Evolutionary conservation across 2,113 vertebrate species (phyloP), one percentile per base, ranked within the genome.

Genomic region (Barnardius zonarius): DNA sequence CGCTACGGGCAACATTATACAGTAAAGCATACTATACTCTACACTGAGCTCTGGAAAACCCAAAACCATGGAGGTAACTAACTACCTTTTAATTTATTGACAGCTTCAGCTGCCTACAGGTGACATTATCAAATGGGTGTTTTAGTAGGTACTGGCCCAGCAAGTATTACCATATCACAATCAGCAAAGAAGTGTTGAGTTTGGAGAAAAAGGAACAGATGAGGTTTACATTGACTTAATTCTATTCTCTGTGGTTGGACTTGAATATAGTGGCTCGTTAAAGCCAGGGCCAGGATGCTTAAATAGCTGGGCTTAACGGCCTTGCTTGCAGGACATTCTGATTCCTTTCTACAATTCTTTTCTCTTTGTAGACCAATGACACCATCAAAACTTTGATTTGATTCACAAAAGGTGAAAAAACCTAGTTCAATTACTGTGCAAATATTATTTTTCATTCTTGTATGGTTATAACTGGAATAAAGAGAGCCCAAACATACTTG

Each of bases 41-140:
- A 16, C 8, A 1, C 10, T 30, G 37, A 41, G 11, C n/a, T 27
- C 33, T 46, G 16, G 33, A 48, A 52, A 66, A 43, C 1, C 0
- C 20, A 7, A 49, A 75, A 11, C 13, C 17, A 9, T 10, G 13
- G 14, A 51, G 27, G 20, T 48, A 35, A 30, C 8, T 6, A 20
- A 1, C 17, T 49, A 7, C 18, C 33, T 69, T 64, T 57, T 52
- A 7, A 46, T 73, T 76, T 68, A 48, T 22, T 55, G 35, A 11
- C 25, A 17, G 3, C 44, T 69, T 76, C 8, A 25, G 30, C 7
- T 66, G n/a, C 69, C 25, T 62, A 35, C 20, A 13, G 30, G 6
- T 35, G 41, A 54, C 9, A 6, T 43, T 16, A 16, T 8, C 17
- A 62, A 43, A 28, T 10, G 3, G 30, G 16, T 3, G 5, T 54